phyloP scores from a whole-genome alignment of 2,113 vertebrate genomes.

The Herpailurus yagouaroundi region DNA sequence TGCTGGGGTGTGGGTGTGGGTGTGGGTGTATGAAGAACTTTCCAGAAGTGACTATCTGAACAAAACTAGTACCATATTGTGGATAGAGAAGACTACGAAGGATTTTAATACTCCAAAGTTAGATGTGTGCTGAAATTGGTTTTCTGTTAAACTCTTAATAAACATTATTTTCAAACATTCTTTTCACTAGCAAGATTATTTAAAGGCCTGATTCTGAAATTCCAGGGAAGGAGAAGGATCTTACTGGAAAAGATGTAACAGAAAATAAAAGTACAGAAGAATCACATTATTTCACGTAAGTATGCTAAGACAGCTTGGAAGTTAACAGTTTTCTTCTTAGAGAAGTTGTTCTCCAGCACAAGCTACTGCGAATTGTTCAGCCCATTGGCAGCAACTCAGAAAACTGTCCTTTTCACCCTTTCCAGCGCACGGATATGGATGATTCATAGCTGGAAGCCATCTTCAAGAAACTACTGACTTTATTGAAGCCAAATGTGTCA shows the following conservation, averaged over 20 bases:
- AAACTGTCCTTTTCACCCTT: constrained; percentile 60
- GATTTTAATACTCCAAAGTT: constrained; percentile 40
- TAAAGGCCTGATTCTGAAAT: constrained; percentile 25
- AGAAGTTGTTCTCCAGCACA: constrained; percentile 17
- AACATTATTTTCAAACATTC: constrained; percentile 5
- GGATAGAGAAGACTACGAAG: not conserved
- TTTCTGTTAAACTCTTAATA: constrained; percentile 12
- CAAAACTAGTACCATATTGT: constrained; percentile 8
- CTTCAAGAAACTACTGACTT: constrained; percentile 52
- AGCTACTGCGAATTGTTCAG: constrained; percentile 17
- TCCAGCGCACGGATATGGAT: constrained; percentile 12
- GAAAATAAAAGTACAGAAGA: constrained; percentile 38
- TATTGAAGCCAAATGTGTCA: constrained; percentile 42
- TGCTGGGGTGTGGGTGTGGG: no score
- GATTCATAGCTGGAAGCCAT: constrained; percentile 42
- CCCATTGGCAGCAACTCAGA: constrained; percentile 45
- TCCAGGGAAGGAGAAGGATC: not conserved
- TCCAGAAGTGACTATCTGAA: not conserved
- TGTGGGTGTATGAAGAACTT: constrained; percentile 1
- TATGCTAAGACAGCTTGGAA: not conserved
- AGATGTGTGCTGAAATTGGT: not conserved
- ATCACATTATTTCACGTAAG: not conserved
- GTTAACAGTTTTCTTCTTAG: not conserved
- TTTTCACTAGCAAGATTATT: constrained; percentile 4
- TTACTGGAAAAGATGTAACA: not conserved